Evolutionary conservation across 2,888 invertebrate genomes (phyloP).

Genomic region (Ernsta delagoae): DNA sequence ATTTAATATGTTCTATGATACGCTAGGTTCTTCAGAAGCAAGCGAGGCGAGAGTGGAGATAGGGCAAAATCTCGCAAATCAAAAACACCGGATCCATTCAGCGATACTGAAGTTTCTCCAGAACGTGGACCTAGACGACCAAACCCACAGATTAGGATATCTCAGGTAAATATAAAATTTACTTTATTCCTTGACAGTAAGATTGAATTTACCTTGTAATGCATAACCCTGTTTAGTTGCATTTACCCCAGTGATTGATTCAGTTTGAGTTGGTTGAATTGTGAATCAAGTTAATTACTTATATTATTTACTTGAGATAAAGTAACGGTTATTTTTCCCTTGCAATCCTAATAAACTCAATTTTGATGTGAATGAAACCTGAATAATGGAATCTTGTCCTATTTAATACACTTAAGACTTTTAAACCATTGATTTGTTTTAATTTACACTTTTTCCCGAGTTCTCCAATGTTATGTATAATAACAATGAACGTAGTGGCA

Average conservation of each 20-base stretch:
- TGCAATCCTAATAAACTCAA: background rate
- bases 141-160: conserved; percentile 80
- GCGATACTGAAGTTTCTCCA: conserved; percentile 76
- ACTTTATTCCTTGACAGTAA: background rate
- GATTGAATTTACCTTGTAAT: conserved; percentile 18
- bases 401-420: too few relatives aligned
- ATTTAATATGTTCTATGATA: too few relatives aligned
- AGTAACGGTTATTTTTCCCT: too few relatives aligned
- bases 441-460: too few relatives aligned
- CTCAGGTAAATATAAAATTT: conserved; percentile 66
- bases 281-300: too few relatives aligned
- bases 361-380: background rate
- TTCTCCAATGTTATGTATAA: too few relatives aligned
- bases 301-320: too few relatives aligned
- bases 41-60: conserved; percentile 89
- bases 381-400: too few relatives aligned
- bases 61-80: conserved; percentile 87
- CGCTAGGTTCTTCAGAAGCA: conserved; percentile 93
- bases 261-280: background rate
- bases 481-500: too few relatives aligned
- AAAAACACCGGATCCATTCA: conserved; percentile 88
- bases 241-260: background rate
- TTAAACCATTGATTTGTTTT: too few relatives aligned
- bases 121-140: conserved; percentile 64
- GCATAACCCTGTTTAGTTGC: background rate